These are phyloP conservation scores for Cottus gobio DNA, from an alignment of 2,113 vertebrate species.

Conservation along the genomic window DNA sequence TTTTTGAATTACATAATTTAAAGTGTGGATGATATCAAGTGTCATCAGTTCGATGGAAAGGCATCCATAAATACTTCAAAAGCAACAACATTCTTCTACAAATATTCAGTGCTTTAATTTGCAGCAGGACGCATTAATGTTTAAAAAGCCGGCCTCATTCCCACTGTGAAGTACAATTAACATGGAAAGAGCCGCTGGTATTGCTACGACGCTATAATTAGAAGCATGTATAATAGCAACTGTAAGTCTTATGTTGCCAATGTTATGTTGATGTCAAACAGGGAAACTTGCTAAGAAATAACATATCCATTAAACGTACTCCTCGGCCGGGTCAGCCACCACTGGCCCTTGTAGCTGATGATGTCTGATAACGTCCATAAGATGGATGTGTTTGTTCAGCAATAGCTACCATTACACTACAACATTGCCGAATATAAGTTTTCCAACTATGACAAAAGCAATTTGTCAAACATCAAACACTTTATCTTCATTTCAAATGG, in stretches of 20 bases:
- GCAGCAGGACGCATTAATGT: not conserved
- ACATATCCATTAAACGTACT: not conserved
- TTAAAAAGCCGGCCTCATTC: not conserved
- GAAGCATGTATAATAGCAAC: not conserved
- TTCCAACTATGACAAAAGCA: not conserved
- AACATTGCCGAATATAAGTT: not conserved
- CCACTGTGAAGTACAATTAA: not conserved
- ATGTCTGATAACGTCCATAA: not conserved
- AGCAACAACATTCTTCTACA: not conserved
- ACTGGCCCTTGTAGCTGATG: not conserved
- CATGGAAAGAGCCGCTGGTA: not conserved
- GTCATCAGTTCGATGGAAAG: constrained; percentile 1
- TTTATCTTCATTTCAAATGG: not conserved
- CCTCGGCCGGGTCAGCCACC: not conserved
- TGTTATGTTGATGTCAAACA: not conserved
- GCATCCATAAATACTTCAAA: not conserved
- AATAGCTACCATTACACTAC: not conserved
- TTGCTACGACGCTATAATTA: not conserved
- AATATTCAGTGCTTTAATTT: not conserved
- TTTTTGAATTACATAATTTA: not conserved
- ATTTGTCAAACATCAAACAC: constrained; percentile 5
- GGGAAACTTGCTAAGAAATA: not conserved
- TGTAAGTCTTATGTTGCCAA: not conserved
- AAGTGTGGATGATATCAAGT: not conserved
- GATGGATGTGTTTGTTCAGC: not conserved